Base-by-base conservation (phyloP, 2,113 vertebrate genomes). In the Cottus gobio region DNA sequence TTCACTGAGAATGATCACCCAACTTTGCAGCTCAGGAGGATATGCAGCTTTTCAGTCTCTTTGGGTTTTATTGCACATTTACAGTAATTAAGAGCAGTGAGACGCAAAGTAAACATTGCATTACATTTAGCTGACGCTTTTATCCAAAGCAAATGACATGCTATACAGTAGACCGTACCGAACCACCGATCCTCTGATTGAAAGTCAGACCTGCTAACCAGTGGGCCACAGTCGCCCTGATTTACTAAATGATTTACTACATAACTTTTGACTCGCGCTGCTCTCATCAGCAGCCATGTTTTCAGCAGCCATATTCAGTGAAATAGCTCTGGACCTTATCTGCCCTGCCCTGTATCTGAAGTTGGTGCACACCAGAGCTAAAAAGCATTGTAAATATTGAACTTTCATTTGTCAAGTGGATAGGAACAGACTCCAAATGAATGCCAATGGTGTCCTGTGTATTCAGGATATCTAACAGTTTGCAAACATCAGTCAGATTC, bases 391-490 rank as follows among this genome's bases (percentile, higher is more conserved):
- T 44, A 50, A 83, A 81, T 63, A 4, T 15, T 34, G 1, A 18
- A 44, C 26, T 79, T 79, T 66, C 28, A 75, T 75, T 76, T 79
- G 15, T 44, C 20, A 62, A 26, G 46, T 42, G 22, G 74, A 31
- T 24, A 64, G 52, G 44, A 60, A 54, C 42, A 44, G 5, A 34
- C 71, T 68, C 54, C 7, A 24, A 58, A 48, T 71, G 54, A 83
- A 79, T 83, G 46, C 42, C 63, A 76, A 63, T 75, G 42, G 31
- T 81, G 30, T 12, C 5, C 15, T 75, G 54, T 3, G 24, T 30
- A 58, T 54, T 46, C 36, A 58, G 44, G 42, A 46, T 44, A 11
- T 50, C n/a, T 28, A 13, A n/a, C 31, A 15, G 52, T 9, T 52
- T 39, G 13, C 16, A 2, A 28, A 12, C 15, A 48, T 28, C 4